Evolutionary conservation across 1,140 invertebrate genomes (phyloP).

Genomic region (Drosophila sp.): DNA sequence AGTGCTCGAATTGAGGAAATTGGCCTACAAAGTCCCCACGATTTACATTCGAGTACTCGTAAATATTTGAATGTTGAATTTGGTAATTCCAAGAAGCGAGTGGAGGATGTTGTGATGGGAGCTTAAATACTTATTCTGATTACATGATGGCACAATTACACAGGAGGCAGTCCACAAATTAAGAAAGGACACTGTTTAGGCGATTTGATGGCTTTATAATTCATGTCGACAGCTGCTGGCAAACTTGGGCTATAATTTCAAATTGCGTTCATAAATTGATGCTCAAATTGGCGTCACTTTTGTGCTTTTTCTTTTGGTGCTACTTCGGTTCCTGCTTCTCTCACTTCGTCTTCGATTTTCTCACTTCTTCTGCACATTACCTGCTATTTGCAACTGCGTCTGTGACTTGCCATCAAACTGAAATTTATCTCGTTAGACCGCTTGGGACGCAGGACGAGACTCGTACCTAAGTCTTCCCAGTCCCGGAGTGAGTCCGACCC

Average conservation of each 20-base stretch:
- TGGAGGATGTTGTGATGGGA: conserved; percentile 1
- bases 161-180: conserved; percentile 10
- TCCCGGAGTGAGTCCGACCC: not conserved
- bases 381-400: conserved; percentile 69
- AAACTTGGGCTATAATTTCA: conserved; percentile 39
- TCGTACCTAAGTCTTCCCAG: not conserved
- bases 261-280: conserved; percentile 60
- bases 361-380: conserved; percentile 50
- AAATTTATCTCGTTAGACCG: conserved; percentile 79
- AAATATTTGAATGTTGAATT: conserved; percentile 50
- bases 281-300: conserved; percentile 54
- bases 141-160: conserved; percentile 32
- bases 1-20: conserved; percentile 33
- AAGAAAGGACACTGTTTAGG: conserved; percentile 29
- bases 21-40: conserved; percentile 40
- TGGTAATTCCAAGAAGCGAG: conserved; percentile 67
- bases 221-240: conserved; percentile 38
- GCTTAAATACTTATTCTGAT: conserved; percentile 49
- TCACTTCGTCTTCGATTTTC: not conserved
- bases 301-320: conserved; percentile 17
- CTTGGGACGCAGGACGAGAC: conserved; percentile 5
- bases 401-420: conserved; percentile 66
- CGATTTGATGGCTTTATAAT: conserved; percentile 67
- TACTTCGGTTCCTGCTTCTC: not conserved
- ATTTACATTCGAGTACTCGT: conserved; percentile 49